Base-by-base conservation (phyloP, 2,797 vertebrate species). In the Mallotus villosus region DNA sequence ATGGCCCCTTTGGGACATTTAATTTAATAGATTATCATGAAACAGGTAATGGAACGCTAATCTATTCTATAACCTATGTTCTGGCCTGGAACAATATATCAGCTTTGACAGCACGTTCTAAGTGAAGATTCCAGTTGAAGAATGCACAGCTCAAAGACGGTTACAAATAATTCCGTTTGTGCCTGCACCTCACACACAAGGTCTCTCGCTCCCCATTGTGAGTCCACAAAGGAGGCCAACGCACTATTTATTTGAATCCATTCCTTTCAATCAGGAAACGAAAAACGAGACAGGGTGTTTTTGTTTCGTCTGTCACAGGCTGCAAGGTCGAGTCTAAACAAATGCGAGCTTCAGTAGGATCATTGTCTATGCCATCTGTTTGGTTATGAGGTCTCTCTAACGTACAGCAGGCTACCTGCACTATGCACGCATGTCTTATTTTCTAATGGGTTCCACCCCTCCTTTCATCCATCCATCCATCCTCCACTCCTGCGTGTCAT, bases 281-380 rank as follows among this genome's bases (percentile, higher is more conserved):
- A 63, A 61, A 70, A 41, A 5, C 19, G 55, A 67, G 14, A 68
- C 66, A 22, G 63, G 73, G 65, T 69, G 46, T 68, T 66, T 75
- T 46, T 71, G 73, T 74, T 63, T 73, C 55, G 70, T 77, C 59
- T 61, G 34, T 63, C 29, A 66, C 67, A 1, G 63, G 63, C 70
- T 66, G 19, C 29, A 68, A 71, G 61, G 73, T 76, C 73, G 55
- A 49, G 29, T 68, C 61, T 68, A 63, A 27, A 51, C 41, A 68
- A 68, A 73, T 53, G 67, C 41, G 73, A 29, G 67, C 61, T 24
- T 68, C 61, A 69, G 71, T 37, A 46, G 4, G 27, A 55, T 70
- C 68, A 25, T 71, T 69, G 64, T 65, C 71, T n/a, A 11, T 53
- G 22, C 76, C 72, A 82, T 77, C 74, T 82, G 75, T 75, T 79